phyloP scores from a whole-genome alignment of 1,140 invertebrate species.

The Drosophila tani region DNA sequence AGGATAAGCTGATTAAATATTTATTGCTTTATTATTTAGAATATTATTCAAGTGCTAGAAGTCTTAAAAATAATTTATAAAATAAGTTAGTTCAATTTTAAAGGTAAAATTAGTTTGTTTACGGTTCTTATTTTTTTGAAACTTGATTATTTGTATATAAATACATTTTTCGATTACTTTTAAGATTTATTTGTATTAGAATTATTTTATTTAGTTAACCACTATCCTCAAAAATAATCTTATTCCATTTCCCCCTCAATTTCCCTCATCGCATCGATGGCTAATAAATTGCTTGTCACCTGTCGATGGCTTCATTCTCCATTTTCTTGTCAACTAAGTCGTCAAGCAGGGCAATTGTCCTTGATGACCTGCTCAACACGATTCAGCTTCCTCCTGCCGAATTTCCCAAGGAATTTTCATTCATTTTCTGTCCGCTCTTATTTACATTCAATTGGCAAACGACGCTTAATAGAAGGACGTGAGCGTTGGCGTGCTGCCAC shows the following conservation, averaged over 20 bases:
- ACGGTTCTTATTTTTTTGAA: too few species aligned
- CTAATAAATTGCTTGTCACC: conserved; percentile 56
- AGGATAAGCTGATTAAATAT: too few species aligned
- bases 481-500: conserved; percentile 29
- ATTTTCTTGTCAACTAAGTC: conserved; percentile 40
- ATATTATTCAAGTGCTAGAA: neutral
- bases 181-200: too few species aligned
- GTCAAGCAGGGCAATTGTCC: conserved; percentile 29
- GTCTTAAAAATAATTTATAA: neutral
- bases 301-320: conserved; percentile 53
- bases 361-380: conserved; percentile 59
- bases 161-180: too few species aligned
- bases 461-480: conserved; percentile 46
- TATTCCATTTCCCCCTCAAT: neutral
- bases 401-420: conserved; percentile 9
- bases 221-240: neutral
- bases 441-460: conserved; percentile 75
- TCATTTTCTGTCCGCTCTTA: conserved; percentile 58
- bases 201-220: neutral
- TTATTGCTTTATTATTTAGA: too few species aligned
- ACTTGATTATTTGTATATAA: too few species aligned
- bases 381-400: conserved; percentile 23
- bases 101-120: neutral
- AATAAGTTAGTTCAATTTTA: neutral
- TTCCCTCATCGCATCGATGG: conserved; percentile 2